These are phyloP conservation scores for Kradibia gibbosae DNA, from an alignment of 1,140 invertebrate genomes.

Conservation along the genomic window DNA sequence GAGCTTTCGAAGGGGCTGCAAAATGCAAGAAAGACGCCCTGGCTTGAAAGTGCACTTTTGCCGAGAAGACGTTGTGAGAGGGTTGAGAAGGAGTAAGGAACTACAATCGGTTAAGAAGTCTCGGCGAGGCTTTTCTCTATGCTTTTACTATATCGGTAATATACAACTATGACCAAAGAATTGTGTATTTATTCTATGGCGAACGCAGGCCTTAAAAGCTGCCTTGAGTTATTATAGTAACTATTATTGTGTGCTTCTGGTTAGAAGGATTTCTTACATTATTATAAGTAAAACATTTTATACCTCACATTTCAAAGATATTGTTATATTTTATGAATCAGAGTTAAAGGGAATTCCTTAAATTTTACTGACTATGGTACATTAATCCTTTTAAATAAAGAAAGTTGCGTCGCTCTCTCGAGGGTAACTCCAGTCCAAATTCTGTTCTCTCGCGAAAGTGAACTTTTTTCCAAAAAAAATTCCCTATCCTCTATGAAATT, in stretches of 20 bases:
- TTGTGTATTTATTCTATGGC: no score
- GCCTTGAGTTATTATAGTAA: no score
- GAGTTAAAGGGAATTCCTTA: neutral
- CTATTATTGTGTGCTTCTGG: no score
- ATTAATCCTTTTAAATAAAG: neutral
- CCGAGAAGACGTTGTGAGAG: no score
- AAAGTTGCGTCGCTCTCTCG: neutral
- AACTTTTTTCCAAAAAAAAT: neutral
- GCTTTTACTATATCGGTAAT: no score
- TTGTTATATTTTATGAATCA: neutral
- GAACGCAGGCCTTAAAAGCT: no score
- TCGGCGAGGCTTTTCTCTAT: no score
- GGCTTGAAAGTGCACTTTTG: no score
- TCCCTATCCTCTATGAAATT: neutral
- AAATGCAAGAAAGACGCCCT: neutral
- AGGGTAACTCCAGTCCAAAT: neutral
- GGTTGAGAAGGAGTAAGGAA: no score
- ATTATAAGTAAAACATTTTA: neutral
- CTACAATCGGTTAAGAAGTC: no score
- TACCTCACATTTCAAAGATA: neutral
- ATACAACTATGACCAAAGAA: no score
- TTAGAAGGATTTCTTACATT: no score
- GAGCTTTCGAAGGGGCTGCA: slow-evolving; percentile 45
- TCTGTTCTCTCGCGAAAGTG: neutral
- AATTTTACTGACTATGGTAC: neutral